Evolutionary conservation across 64 coral and sea anemone genomes (phyloP).

Genomic region (Dendronephthya gigantea): DNA sequence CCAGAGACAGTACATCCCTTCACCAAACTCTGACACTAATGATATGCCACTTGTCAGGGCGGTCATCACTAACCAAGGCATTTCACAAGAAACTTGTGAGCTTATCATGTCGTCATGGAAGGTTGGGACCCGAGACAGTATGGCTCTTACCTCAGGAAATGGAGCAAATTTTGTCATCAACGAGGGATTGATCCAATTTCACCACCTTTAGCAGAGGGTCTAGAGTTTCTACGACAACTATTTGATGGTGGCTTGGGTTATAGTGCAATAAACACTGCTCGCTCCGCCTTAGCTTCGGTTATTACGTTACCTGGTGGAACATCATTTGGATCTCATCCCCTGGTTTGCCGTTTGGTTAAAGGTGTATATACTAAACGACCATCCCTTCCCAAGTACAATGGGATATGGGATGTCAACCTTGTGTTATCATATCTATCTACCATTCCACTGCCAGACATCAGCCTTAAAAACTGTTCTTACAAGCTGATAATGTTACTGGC

Average conservation of each 20-base stretch:
- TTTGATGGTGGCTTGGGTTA: background rate
- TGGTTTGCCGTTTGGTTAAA: constrained; percentile 34
- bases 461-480: background rate
- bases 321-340: constrained; percentile 18
- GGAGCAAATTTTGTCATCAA: background rate
- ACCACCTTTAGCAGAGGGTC: background rate
- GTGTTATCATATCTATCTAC: constrained; percentile 7
- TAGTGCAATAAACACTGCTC: background rate
- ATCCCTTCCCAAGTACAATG: constrained; percentile 23
- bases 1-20: constrained; percentile 26
- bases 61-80: background rate
- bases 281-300: constrained; percentile 19
- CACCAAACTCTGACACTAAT: background rate
- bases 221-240: background rate
- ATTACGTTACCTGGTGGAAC: background rate
- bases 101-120: background rate
- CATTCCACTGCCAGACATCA: constrained; percentile 7
- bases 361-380: constrained; percentile 1
- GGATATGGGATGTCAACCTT: constrained; percentile 32
- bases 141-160: background rate
- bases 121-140: background rate
- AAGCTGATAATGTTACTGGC: background rate
- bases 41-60: background rate
- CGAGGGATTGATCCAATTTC: background rate
- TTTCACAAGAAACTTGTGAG: background rate